Evolutionary conservation across 2,797 vertebrate genomes (phyloP).

Genomic region (Octomys mimax): DNA sequence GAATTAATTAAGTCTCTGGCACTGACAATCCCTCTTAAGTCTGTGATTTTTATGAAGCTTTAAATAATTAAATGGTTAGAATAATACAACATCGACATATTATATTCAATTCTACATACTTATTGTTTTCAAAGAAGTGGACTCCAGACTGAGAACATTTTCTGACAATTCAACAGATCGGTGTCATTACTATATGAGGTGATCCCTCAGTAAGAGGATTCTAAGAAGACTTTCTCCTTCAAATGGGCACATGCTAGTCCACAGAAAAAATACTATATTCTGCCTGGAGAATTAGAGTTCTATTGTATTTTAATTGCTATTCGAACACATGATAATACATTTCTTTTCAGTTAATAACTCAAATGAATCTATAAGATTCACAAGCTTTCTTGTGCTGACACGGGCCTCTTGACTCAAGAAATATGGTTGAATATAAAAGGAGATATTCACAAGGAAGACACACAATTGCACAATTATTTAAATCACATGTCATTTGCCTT

Average conservation of each 20-base stretch:
- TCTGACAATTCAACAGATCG: conserved; percentile 25
- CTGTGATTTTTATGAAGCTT: conserved; percentile 44
- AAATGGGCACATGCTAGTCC: neutral
- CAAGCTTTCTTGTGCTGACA: conserved; percentile 9
- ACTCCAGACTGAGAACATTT: conserved; percentile 1
- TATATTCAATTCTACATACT: neutral
- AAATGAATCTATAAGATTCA: conserved; percentile 66
- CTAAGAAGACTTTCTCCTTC: neutral
- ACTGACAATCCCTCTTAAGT: neutral
- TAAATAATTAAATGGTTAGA: neutral
- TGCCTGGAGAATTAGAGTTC: conserved; percentile 19
- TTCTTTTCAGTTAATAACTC: conserved; percentile 50
- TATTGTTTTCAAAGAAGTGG: conserved; percentile 36
- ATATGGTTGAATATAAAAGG: conserved; percentile 63
- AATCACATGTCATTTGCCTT: conserved; percentile 64
- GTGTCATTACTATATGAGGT: conserved; percentile 41
- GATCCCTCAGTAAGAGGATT: conserved; percentile 34
- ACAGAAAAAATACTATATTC: conserved; percentile 34
- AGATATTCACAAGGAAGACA: conserved; percentile 54
- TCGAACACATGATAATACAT: conserved; percentile 54
- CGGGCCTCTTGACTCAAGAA: conserved; percentile 45
- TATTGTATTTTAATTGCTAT: conserved; percentile 54
- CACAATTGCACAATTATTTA: conserved; percentile 62
- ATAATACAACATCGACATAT: conserved; percentile 1
- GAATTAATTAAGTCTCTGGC: neutral